Evolutionary conservation across 1,140 invertebrate species (phyloP).

Genomic region (Drosophila azteca): DNA sequence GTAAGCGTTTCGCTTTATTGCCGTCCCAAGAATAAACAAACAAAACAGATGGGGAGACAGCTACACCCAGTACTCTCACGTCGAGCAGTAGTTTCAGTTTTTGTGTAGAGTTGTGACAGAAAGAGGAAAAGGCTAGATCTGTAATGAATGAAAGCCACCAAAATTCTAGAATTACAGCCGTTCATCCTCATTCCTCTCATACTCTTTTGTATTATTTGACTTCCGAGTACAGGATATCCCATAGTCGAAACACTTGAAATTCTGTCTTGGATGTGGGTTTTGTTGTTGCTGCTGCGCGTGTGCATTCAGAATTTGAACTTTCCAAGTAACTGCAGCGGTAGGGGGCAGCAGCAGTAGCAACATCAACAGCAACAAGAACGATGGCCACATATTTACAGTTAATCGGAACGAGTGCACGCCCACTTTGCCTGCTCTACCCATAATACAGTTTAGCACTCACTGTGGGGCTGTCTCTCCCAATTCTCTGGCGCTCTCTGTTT

Average conservation of each 20-base stretch:
- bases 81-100: too few relatives aligned
- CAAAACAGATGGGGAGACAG: conserved; percentile 15
- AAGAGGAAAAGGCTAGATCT: too few relatives aligned
- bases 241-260: too few relatives aligned
- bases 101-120: not conserved
- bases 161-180: conserved; percentile 10
- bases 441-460: conserved; percentile 52
- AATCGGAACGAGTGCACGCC: conserved; percentile 43
- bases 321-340: conserved; percentile 21
- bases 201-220: too few relatives aligned
- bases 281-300: conserved; percentile 29
- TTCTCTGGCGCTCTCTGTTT: conserved; percentile 16
- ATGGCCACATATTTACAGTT: conserved; percentile 51
- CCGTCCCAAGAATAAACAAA: conserved; percentile 43
- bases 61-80: too few relatives aligned
- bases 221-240: too few relatives aligned
- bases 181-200: conserved; percentile 4
- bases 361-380: conserved; percentile 30
- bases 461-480: conserved; percentile 8
- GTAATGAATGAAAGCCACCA: conserved; percentile 1
- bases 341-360: conserved; percentile 4
- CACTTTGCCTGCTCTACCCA: conserved; percentile 49
- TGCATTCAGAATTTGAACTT: conserved; percentile 40
- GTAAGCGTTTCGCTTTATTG: conserved; percentile 15
- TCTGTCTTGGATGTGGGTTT: conserved; percentile 3